These are phyloP conservation scores for Lissonota sp. DNA, from an alignment of 2,888 invertebrate species.

Conservation along the genomic window DNA sequence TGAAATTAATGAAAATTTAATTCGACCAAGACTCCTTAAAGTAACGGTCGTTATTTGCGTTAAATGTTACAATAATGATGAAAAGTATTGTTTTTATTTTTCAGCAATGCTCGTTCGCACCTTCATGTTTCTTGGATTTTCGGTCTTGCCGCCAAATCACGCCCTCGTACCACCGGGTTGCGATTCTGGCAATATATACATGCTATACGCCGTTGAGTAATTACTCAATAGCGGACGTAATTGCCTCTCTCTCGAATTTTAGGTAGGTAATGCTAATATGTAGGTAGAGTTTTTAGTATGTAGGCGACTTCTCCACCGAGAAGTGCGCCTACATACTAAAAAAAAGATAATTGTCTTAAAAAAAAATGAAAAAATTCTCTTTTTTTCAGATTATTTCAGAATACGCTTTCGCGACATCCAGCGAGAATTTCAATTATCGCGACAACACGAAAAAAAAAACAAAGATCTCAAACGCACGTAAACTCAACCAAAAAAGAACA, in stretches of 20 bases:
- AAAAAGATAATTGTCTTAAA: too few relatives aligned
- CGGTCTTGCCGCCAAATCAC: slow-evolving; percentile 93
- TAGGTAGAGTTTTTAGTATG: too few relatives aligned
- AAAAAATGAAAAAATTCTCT: too few relatives aligned
- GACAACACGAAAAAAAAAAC: slow-evolving; percentile 13
- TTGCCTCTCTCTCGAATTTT: slow-evolving; percentile 77
- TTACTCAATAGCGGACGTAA: slow-evolving; percentile 70
- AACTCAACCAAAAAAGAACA: slow-evolving; percentile 1
- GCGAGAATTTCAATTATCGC: not conserved
- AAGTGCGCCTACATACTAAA: too few relatives aligned
- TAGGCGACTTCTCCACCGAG: too few relatives aligned
- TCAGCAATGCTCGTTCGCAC: slow-evolving; percentile 94
- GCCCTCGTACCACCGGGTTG: slow-evolving; percentile 89
- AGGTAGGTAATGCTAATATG: too few relatives aligned
- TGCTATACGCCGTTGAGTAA: slow-evolving; percentile 86
- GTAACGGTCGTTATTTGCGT: not conserved
- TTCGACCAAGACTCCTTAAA: not conserved
- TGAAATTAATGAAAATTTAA: not conserved
- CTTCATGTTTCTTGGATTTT: slow-evolving; percentile 98
- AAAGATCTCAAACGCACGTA: not conserved
- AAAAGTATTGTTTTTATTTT: slow-evolving; percentile 67
- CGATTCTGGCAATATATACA: slow-evolving; percentile 88
- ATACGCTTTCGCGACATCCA: too few relatives aligned
- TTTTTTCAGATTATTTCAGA: too few relatives aligned
- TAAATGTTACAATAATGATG: too few relatives aligned